Base-by-base conservation (phyloP, 1,140 invertebrate species). In the Sycophaga agraensis region DNA sequence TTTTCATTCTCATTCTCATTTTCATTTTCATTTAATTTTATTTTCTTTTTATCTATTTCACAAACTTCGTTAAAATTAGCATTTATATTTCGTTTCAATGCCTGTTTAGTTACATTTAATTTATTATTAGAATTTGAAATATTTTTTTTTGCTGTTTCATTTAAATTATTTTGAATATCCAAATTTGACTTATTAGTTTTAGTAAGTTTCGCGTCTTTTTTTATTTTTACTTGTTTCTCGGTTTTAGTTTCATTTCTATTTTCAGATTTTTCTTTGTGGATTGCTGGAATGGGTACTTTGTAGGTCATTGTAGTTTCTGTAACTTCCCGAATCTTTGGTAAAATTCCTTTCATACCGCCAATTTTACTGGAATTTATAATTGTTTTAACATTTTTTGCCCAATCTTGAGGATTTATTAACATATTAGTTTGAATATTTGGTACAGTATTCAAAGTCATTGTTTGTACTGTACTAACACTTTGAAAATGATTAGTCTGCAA, bases 281-380 rank as follows among this genome's bases (percentile, higher is more conserved):
- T 83, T 17, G 87, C 86, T 19, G 87, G 85, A 73, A 90, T 89
- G 24, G 87, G 88, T 67, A 89, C 82, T 77, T 89, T 88, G 73
- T 88, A 89, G 2, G 86, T 81, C 82, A 87, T 87, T 19, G 86
- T 88, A 2, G 88, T 89, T 74, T 80, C 80, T 1, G 84, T 85
- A 14, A 79, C 73, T 66, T 80, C 75, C 58, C 73, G 72, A n/a
- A 74, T 73, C 48, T 81, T 81, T n/a, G 79, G 79, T 9, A 81
- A 34, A 11, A 81, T 81, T 14, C 73, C 73, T 59, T 80, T 80
- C 7, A 72, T 70, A 5, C 78, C 76, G 5, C 77, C 74, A 6
- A 80, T 78, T 66, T 80, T 80, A 16, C 75, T 74, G 5, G 77
- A 69, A 43, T 77, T 73, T 28, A 80, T 73, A 48, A 81, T 77